phyloP scores from a whole-genome alignment of 1,140 invertebrate genomes.

The Harlomillsia oculata region DNA sequence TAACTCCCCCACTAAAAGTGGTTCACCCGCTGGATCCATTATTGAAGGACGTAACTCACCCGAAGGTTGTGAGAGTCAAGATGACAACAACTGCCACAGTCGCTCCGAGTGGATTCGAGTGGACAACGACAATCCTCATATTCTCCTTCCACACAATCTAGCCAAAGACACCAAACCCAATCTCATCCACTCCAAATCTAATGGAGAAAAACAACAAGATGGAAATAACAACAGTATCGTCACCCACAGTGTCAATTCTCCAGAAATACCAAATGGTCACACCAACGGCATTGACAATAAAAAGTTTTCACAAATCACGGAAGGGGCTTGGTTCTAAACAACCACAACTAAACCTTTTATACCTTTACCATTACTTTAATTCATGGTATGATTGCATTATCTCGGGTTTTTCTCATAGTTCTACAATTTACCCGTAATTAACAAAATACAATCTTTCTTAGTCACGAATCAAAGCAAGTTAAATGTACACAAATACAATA shows the following conservation, averaged over 20 bases:
- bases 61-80: constrained; percentile 30
- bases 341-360: too few relatives aligned
- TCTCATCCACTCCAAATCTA: background rate
- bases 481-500: too few relatives aligned
- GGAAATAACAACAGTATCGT: constrained; percentile 17
- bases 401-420: too few relatives aligned
- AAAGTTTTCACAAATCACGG: constrained; percentile 29
- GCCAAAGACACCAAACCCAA: constrained; percentile 2
- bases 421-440: too few relatives aligned
- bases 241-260: background rate
- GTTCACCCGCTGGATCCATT: constrained; percentile 23
- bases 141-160: constrained; percentile 1
- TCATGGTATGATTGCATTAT: too few relatives aligned
- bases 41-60: constrained; percentile 31
- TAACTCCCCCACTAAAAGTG: constrained; percentile 24
- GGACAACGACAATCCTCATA: constrained; percentile 12
- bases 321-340: constrained; percentile 34
- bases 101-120: constrained; percentile 8
- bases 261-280: background rate
- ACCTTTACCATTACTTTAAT: background rate
- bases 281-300: background rate
- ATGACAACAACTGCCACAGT: constrained; percentile 4
- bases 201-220: background rate
- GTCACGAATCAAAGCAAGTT: too few relatives aligned
- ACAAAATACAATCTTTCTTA: too few relatives aligned